These are phyloP conservation scores for Apteryx owenii DNA, from an alignment of 2,113 vertebrate genomes.

Conservation along the genomic window DNA sequence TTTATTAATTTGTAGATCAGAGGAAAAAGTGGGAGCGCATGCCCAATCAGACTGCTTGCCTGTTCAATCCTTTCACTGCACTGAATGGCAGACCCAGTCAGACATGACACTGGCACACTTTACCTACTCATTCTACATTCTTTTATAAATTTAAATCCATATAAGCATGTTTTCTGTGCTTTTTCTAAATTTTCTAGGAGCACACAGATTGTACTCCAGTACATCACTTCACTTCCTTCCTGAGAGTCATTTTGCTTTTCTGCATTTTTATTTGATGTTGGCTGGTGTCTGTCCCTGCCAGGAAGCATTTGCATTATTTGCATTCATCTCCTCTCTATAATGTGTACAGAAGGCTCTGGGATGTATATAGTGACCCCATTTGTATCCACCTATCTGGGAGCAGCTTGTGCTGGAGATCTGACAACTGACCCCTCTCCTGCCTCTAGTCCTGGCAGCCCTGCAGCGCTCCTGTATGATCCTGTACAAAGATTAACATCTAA, in stretches of 20 bases:
- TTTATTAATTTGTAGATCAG: background rate
- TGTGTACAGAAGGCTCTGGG: background rate
- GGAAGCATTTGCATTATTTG: background rate
- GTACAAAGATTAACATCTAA: background rate
- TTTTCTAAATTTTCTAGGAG: background rate
- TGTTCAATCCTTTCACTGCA: background rate
- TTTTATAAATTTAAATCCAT: background rate
- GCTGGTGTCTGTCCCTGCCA: background rate
- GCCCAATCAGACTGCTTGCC: background rate
- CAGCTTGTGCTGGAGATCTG: background rate
- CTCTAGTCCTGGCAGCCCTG: background rate
- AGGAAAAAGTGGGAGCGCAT: background rate
- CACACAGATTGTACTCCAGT: background rate
- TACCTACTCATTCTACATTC: background rate
- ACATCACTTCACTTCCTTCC: background rate
- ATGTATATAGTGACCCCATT: background rate
- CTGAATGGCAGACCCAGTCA: background rate
- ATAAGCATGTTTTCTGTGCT: background rate
- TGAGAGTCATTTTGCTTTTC: background rate
- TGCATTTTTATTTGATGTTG: background rate
- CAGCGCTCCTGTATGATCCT: fast-evolving
- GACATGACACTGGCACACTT: background rate
- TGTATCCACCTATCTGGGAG: background rate
- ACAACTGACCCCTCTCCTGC: background rate
- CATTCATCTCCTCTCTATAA: background rate